These are phyloP conservation scores for Erythrocercus mccallii DNA, from an alignment of 2,113 vertebrate species.

Conservation along the genomic window DNA sequence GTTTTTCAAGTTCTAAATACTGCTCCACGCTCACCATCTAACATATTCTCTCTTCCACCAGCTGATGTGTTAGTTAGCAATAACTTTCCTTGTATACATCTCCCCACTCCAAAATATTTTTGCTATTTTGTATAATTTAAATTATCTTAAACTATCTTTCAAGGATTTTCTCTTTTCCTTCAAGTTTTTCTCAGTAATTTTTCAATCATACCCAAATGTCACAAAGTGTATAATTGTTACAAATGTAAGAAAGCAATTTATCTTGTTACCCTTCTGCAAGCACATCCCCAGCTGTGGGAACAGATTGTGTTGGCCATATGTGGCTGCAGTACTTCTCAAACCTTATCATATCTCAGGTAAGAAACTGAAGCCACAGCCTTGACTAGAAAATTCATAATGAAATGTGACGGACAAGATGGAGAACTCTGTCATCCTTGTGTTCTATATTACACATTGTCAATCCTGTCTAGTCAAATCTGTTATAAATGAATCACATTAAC, in stretches of 20 bases:
- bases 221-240: neutral
- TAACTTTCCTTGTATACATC: neutral
- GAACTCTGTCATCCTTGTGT: conserved; percentile 66
- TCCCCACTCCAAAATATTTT: neutral
- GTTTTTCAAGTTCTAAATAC: neutral
- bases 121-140: neutral
- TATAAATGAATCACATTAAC: conserved; percentile 76
- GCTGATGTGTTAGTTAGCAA: neutral
- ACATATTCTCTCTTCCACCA: neutral
- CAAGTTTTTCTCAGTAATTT: neutral
- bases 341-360: conserved; percentile 59
- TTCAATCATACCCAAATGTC: neutral
- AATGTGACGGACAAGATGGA: conserved; percentile 66
- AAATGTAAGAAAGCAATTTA: neutral
- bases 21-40: neutral
- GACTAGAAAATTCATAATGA: conserved; percentile 69
- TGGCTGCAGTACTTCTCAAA: conserved; percentile 1
- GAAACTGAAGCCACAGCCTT: conserved; percentile 61
- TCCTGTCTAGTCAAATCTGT: conserved; percentile 73
- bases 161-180: neutral
- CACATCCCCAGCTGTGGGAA: neutral
- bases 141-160: neutral
- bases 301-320: neutral
- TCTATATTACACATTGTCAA: conserved; percentile 61
- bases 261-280: neutral